A percentile compares a stretch with the other conserved stretches of the same genome.
Conservation (phyloP, 2,888 invertebrate species). For the Cheilosia scutellata region DNA sequence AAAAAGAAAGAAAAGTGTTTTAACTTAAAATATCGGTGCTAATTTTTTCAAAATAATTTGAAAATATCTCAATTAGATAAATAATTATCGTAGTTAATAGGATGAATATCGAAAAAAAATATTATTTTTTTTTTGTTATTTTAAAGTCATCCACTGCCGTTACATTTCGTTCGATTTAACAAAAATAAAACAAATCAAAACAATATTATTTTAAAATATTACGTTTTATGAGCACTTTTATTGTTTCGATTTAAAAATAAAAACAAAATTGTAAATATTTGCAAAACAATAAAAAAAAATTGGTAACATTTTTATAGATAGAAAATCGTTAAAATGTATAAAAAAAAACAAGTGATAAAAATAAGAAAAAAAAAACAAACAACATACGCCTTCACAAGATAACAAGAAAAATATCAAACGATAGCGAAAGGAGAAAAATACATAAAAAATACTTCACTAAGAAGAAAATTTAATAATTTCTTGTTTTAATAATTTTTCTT, state of each 20-base stretch:
- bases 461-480: conserved; percentile 14
- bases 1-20: conserved; percentile 35
- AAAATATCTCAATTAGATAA: conserved; percentile 62
- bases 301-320: conserved; percentile 66
- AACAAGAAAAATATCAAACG: conserved; percentile 36
- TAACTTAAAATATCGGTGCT: conserved; percentile 71
- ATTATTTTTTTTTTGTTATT: too few species aligned
- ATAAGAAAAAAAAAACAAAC: conserved; percentile 32
- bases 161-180: conserved; percentile 1
- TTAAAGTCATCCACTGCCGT: conserved; percentile 63
- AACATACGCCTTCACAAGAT: conserved; percentile 64
- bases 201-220: conserved; percentile 21
- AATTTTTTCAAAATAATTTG: conserved; percentile 68
- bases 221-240: conserved; percentile 27
- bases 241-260: conserved; percentile 8
- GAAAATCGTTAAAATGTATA: conserved; percentile 69
- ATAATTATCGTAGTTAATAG: conserved; percentile 42
- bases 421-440: conserved; percentile 45
- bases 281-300: conserved; percentile 33
- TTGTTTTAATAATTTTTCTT: conserved; percentile 55
- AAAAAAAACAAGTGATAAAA: conserved; percentile 69
- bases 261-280: conserved; percentile 62
- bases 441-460: conserved; percentile 35
- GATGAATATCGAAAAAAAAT: conserved; percentile 14
- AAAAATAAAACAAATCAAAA: neutral